These are phyloP conservation scores for Eunapius fragilis DNA, from an alignment of 37 sponge, comb jelly and placozoan species.

Conservation along the genomic window DNA sequence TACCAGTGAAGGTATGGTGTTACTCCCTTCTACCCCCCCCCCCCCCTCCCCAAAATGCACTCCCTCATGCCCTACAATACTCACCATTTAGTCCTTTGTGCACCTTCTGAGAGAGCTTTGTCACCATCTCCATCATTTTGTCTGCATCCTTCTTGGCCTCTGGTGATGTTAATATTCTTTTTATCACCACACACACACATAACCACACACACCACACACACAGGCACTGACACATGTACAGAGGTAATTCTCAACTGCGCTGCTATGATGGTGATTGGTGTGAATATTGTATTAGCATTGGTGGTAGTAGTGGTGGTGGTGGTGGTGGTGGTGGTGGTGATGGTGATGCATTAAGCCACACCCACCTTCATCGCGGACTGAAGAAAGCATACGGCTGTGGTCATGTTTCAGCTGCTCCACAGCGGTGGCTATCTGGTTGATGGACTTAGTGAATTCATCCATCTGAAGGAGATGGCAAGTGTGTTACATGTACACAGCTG, in stretches of 20 bases:
- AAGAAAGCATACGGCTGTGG: slow-evolving; percentile 57
- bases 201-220: too few relatives aligned
- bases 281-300: too few relatives aligned
- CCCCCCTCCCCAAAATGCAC: too few relatives aligned
- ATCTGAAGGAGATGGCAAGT: slow-evolving; percentile 51
- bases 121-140: slow-evolving; percentile 49
- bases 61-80: background rate
- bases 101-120: slow-evolving; percentile 46
- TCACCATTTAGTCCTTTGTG: slow-evolving; percentile 67
- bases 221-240: too few relatives aligned
- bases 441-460: slow-evolving; percentile 42
- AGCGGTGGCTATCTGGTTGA: slow-evolving; percentile 35
- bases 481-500: too few relatives aligned
- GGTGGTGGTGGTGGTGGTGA: too few relatives aligned
- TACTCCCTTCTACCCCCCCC: too few relatives aligned
- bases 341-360: background rate
- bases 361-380: slow-evolving; percentile 27
- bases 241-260: too few relatives aligned
- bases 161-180: background rate
- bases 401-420: slow-evolving; percentile 58
- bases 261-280: too few relatives aligned
- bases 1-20: too few relatives aligned
- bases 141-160: slow-evolving; percentile 46
- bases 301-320: too few relatives aligned
- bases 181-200: background rate